Base-by-base conservation (phyloP, 2,797 vertebrate species). In the Typhlichthys eigenmanni region DNA sequence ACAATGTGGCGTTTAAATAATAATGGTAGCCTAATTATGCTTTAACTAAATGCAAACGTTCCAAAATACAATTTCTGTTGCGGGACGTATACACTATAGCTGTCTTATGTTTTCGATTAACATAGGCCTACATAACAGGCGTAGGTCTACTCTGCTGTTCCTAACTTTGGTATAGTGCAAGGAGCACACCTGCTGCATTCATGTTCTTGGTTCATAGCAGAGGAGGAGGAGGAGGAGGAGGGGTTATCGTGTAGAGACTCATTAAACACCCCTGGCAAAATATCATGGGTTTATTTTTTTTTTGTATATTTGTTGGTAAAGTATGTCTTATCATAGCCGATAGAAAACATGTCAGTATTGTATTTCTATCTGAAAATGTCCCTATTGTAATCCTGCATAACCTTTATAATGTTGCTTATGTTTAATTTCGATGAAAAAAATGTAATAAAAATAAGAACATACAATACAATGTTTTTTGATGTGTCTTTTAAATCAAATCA, bases 171-270 rank as follows among this genome's bases (percentile, higher is more conserved):
- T 9, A 38, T 9, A 38, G 34, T 38, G 34, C 8, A 38, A 9
- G 34, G n/a, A 5, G 78, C 90, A 92, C 91, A 92, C 91, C 91
- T 92, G 91, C 87, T 82, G 83, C 68, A 75, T 43, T 34, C 50
- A 29, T 60, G 51, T 19, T 52, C 51, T 34, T 62, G 66, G 64
- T 55, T 49, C 1, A 38, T 38, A 8, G 1, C 34, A 3, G 52
- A 64, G 48, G 53, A 55, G 64, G 59, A 13, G 66, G 56, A 56
- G 64, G 59, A 13, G 66, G 56, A 56, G 75, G 81, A 56, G 82
- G 80, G 68, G 52, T 46, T 45, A 69, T 82, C 82, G 69, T 58
- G 80, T 46, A 58, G 65, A 74, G 80, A 74, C 81, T 86, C 86
- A 88, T 87, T 89, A 89, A 88, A 75, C 85, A 81, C 86, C 75